Evolutionary conservation across 37 sponge, comb jelly and placozoan species (phyloP), one percentile per base, ranked within the genome.

Genomic region (Tethya wilhelma): DNA sequence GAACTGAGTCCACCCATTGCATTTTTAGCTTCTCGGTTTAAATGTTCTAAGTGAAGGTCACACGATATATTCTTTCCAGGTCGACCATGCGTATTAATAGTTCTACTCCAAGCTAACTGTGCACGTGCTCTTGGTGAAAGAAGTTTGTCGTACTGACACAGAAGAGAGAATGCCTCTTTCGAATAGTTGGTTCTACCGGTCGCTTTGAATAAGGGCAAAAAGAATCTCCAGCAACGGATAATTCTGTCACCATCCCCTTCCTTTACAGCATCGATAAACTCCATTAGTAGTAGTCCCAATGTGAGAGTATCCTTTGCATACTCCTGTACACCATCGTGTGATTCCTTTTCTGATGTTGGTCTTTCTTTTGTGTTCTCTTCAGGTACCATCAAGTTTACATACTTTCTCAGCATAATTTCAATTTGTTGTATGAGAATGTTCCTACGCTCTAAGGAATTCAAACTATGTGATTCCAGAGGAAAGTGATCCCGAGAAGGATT

Each of bases 221-320:
- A 60, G 37, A 70, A 85, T 42, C 53, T 64, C 86, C 86, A 85
- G 63, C 86, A 85, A 1, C 79, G 43, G 22, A 78, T 72, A 11
- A 79, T 31, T 53, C 70, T 67, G 4, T 19, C 36, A n/a, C 85
- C 85, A 76, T 84, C 77, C n/a, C 85, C 78, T 67, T 84, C 77
- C 58, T 42, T 84, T 28, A 84, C 79, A 7, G 78, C 85, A 84
- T 84, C 85, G 8, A 12, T 49, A 78, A 43, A 84, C 65, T 79
- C 73, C 20, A n/a, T n/a, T n/a, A n/a, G n/a, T n/a, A n/a, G n/a
- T n/a, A n/a, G n/a, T n/a, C n/a, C n/a, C n/a, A n/a, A n/a, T n/a
- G n/a, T n/a, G n/a, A n/a, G n/a, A n/a, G n/a, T n/a, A n/a, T n/a
- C n/a, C n/a, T n/a, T n/a, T n/a, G n/a, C n/a, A n/a, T n/a, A n/a